These are phyloP conservation scores for Drosophila gaucha DNA, from an alignment of 2,888 invertebrate species.

Conservation along the genomic window DNA sequence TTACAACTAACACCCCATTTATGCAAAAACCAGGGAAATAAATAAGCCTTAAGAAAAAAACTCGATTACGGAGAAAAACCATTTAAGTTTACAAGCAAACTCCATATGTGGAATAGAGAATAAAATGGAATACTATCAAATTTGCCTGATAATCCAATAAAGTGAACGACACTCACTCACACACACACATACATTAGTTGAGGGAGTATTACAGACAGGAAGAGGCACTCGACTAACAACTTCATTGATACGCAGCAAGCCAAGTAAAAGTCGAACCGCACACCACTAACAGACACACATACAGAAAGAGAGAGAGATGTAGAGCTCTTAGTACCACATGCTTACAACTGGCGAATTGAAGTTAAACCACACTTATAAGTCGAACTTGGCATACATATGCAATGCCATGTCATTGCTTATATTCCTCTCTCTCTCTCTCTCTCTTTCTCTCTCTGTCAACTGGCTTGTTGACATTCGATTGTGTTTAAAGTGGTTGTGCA, in stretches of 20 bases:
- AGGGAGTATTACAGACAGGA: conserved; percentile 17
- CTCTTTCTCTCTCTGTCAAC: conserved; percentile 21
- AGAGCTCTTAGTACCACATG: conserved; percentile 44
- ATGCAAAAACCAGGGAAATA: conserved; percentile 24
- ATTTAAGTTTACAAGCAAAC: conserved; percentile 48
- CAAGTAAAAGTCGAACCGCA: conserved; percentile 23
- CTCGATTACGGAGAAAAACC: conserved; percentile 39
- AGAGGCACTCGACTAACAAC: conserved; percentile 71
- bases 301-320: conserved; percentile 27
- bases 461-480: conserved; percentile 72
- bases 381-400: conserved; percentile 53
- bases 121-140: conserved; percentile 64
- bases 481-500: conserved; percentile 73
- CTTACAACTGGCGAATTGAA: conserved; percentile 70
- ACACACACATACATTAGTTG: conserved; percentile 6
- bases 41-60: conserved; percentile 39
- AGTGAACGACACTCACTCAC: conserved; percentile 50
- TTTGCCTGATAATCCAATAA: conserved; percentile 79
- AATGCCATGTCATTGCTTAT: conserved; percentile 27
- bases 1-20: conserved; percentile 38
- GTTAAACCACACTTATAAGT: conserved; percentile 77
- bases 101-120: conserved; percentile 47
- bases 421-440: conserved; percentile 10
- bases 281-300: conserved; percentile 23
- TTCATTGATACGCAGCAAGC: conserved; percentile 69